Percentiles rank a stretch among this genome's conserved stretches.
Conservation (phyloP, 2,113 vertebrate species). For the Hiodon tergisus region DNA sequence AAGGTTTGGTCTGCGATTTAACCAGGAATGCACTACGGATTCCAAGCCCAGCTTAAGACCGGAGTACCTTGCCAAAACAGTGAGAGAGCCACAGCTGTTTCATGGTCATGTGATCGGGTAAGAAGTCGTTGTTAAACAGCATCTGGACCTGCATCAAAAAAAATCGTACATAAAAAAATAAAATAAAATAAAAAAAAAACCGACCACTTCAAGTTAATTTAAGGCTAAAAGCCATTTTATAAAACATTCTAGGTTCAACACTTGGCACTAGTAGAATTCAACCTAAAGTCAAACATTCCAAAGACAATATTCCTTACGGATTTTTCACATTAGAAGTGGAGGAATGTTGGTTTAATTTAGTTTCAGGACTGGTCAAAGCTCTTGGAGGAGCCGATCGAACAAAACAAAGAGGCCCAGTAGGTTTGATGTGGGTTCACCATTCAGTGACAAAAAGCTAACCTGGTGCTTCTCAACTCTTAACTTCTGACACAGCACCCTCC, state of each 20-base stretch:
- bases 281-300: background rate
- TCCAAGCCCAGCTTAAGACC: slow-evolving; percentile 25
- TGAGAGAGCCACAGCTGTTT: slow-evolving; percentile 71
- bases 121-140: slow-evolving; percentile 71
- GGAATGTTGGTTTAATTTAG: no score
- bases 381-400: no score
- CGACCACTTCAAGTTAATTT: background rate
- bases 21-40: slow-evolving; percentile 27
- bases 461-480: slow-evolving; percentile 82
- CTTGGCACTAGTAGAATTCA: background rate
- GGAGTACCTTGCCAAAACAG: slow-evolving; percentile 71
- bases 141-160: slow-evolving; percentile 63
- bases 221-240: background rate
- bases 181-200: no score
- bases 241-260: background rate
- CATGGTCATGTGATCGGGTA: slow-evolving; percentile 77
- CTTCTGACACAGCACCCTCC: slow-evolving; percentile 84
- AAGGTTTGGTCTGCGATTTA: slow-evolving; percentile 11
- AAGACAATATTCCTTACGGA: background rate
- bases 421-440: no score
- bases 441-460: slow-evolving; percentile 48
- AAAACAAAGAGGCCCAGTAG: no score
- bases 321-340: no score
- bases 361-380: no score
- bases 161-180: slow-evolving; percentile 45